Evolutionary conservation across 2,113 vertebrate genomes (phyloP).

Genomic region (Podarcis raffonei): DNA sequence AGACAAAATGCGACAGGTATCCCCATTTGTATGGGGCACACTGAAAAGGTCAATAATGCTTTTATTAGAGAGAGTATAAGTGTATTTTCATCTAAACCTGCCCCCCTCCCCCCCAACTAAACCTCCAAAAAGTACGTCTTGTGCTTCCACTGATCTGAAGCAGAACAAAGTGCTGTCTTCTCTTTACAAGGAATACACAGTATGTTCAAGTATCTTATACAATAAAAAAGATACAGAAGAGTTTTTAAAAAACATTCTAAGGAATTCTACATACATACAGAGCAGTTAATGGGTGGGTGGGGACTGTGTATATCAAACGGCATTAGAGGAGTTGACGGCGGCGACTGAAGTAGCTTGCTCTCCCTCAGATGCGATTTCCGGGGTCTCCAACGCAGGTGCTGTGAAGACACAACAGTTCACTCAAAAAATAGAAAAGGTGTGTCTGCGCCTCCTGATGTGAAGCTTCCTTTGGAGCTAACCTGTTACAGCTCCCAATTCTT

Average conservation of each 20-base stretch:
- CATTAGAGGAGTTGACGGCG: conserved; percentile 6
- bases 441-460: no score
- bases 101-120: not conserved
- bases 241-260: conserved; percentile 48
- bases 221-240: conserved; percentile 24
- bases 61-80: conserved; percentile 74
- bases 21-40: not conserved
- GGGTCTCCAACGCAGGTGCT: conserved; percentile 41
- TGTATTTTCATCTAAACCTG: not conserved
- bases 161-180: conserved; percentile 82
- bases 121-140: conserved; percentile 39
- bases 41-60: conserved; percentile 73
- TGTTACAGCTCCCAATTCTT: no score
- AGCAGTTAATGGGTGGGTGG: conserved; percentile 39
- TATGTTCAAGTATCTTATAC: conserved; percentile 72
- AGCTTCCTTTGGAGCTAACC: no score
- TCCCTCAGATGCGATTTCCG: conserved; percentile 13
- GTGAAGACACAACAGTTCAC: conserved; percentile 15
- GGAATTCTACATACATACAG: conserved; percentile 63
- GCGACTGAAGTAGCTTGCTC: conserved; percentile 15
- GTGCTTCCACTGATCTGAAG: conserved; percentile 65
- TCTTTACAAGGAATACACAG: conserved; percentile 75
- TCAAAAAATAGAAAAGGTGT: not conserved
- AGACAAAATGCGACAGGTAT: not conserved
- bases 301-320: conserved; percentile 51